phyloP scores from a whole-genome alignment of 92 coral and sea anemone species.

The Parazoanthus darwini region DNA sequence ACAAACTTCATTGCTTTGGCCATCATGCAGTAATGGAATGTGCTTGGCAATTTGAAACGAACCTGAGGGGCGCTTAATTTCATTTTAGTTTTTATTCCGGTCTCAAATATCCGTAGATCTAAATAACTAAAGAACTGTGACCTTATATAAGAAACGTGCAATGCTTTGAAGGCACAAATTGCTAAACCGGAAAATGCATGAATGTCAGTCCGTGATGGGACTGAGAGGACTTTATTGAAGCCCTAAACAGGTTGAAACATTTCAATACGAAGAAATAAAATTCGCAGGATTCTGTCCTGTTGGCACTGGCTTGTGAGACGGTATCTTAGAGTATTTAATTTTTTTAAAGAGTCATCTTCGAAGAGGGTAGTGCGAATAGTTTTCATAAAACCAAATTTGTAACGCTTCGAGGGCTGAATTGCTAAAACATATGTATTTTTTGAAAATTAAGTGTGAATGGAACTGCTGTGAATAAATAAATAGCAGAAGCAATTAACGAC shows the following conservation, averaged over 20 bases:
- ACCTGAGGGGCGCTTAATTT: too few relatives aligned
- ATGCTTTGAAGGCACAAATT: too few relatives aligned
- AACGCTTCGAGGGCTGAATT: not conserved
- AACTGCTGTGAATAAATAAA: conserved; percentile 5
- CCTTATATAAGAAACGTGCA: too few relatives aligned
- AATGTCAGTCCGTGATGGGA: not conserved
- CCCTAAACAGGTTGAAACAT: not conserved
- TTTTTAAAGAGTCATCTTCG: not conserved
- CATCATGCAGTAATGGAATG: too few relatives aligned
- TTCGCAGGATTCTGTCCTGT: not conserved
- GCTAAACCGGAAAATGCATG: not conserved
- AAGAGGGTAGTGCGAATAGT: not conserved
- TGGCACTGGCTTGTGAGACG: not conserved
- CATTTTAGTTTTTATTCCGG: too few relatives aligned
- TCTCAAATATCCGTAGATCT: too few relatives aligned
- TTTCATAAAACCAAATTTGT: not conserved
- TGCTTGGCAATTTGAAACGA: too few relatives aligned
- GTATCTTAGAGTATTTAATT: not conserved
- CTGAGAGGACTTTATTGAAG: not conserved
- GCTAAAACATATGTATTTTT: not conserved
- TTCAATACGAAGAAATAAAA: not conserved
- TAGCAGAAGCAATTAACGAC: not conserved
- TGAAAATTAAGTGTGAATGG: not conserved
- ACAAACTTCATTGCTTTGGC: too few relatives aligned
- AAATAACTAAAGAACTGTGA: too few relatives aligned